Percentiles rank a stretch among this genome's conserved stretches.
Evolutionary conservation across 2,797 vertebrate genomes (phyloP).

Genomic region (Brotogeris chrysoptera): DNA sequence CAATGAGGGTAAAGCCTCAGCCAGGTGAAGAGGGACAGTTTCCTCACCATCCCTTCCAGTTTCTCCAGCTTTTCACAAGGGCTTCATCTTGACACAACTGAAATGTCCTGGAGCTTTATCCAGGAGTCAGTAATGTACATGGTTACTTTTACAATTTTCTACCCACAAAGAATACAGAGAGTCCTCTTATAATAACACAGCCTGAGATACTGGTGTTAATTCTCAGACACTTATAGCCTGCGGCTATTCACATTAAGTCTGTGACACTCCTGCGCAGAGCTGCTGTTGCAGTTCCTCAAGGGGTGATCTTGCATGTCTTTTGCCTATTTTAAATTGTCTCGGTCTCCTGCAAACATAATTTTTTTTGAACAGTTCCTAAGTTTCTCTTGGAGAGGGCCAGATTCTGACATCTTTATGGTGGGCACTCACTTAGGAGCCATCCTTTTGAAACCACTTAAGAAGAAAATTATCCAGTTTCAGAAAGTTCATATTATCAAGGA

Average conservation of each 20-base stretch:
- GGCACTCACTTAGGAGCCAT: neutral
- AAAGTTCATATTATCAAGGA: neutral
- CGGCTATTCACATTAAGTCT: neutral
- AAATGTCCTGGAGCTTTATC: neutral
- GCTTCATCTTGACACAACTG: neutral
- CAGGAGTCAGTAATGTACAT: neutral
- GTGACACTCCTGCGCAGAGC: neutral
- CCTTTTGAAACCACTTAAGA: neutral
- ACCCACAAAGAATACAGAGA: neutral
- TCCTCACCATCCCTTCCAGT: neutral
- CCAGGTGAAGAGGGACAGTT: neutral
- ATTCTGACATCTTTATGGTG: neutral
- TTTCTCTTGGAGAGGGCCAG: neutral
- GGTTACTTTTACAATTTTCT: neutral
- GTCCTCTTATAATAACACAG: neutral
- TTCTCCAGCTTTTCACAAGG: neutral
- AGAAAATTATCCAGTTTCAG: neutral
- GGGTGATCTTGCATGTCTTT: neutral
- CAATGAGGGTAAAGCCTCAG: no score
- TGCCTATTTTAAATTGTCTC: neutral
- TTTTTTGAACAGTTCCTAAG: neutral
- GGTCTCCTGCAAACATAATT: neutral
- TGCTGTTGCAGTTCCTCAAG: neutral
- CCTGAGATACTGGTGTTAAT: neutral
- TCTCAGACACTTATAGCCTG: neutral